These are phyloP conservation scores for Drosophila sturtevanti DNA, from an alignment of 1,140 invertebrate genomes.

Conservation along the genomic window DNA sequence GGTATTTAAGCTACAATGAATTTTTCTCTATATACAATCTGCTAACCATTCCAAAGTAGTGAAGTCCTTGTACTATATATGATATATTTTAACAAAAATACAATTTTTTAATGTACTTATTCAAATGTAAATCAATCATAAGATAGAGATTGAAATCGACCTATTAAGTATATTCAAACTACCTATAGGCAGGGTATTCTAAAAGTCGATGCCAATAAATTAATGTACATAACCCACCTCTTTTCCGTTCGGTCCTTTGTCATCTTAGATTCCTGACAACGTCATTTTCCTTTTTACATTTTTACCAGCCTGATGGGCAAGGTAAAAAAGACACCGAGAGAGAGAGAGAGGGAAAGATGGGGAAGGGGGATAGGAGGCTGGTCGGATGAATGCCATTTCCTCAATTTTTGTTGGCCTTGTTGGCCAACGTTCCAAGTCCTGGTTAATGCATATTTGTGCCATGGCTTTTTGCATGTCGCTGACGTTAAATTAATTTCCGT, in stretches of 20 bases:
- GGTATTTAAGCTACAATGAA: too few species aligned
- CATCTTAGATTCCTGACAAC: slow-evolving; percentile 49
- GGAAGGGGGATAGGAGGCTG: slow-evolving; percentile 4
- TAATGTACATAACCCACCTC: background rate
- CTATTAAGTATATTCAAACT: too few species aligned
- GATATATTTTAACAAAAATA: too few species aligned
- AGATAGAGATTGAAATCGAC: too few species aligned
- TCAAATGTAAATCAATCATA: too few species aligned
- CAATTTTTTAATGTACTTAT: too few species aligned
- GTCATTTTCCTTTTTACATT: slow-evolving; percentile 28
- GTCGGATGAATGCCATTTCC: slow-evolving; percentile 31
- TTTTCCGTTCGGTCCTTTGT: slow-evolving; percentile 41
- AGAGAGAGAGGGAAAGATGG: background rate
- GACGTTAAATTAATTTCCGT: slow-evolving; percentile 78
- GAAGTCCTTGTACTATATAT: too few species aligned
- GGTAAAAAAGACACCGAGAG: background rate
- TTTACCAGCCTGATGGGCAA: slow-evolving; percentile 1
- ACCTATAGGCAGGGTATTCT: background rate
- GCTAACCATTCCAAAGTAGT: too few species aligned
- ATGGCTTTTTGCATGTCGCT: slow-evolving; percentile 59
- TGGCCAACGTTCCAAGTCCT: slow-evolving; percentile 48
- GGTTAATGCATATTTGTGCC: slow-evolving; percentile 76
- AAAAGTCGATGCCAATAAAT: background rate
- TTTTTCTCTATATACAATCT: too few species aligned
- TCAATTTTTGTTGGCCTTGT: slow-evolving; percentile 32